A percentile compares a stretch with the other conserved stretches of the same genome.
phyloP scores from a whole-genome alignment of 2,888 invertebrate genomes.

The Steinernema scapterisci region DNA sequence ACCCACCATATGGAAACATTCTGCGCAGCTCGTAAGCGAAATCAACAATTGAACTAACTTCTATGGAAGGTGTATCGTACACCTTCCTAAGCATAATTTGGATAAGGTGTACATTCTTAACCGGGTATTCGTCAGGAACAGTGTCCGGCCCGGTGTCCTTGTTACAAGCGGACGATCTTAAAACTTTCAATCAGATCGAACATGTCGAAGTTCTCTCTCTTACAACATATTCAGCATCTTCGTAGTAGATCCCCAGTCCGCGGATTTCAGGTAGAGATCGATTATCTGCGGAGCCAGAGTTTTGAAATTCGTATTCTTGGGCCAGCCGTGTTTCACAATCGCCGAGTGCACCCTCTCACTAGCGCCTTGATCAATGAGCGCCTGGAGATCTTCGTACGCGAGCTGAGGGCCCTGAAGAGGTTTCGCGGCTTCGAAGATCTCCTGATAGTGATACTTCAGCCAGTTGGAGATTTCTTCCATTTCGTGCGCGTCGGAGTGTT shows the following conservation, averaged over 20 bases:
- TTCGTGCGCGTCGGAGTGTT: background rate
- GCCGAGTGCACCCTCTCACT: conserved; percentile 44
- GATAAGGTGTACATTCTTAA: conserved; percentile 51
- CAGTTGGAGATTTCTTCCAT: conserved; percentile 1
- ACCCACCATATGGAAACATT: conserved; percentile 50
- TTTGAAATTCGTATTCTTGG: conserved; percentile 47
- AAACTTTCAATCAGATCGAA: no score
- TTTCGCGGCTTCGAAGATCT: conserved; percentile 1
- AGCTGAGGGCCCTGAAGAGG: background rate
- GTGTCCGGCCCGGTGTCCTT: background rate
- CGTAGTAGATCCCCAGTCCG: conserved; percentile 49
- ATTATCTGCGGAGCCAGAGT: conserved; percentile 48
- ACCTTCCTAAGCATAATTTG: conserved; percentile 43
- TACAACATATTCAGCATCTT: conserved; percentile 47
- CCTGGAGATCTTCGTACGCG: conserved; percentile 42
- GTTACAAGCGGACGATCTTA: background rate
- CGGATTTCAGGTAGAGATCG: conserved; percentile 50
- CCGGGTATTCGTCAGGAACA: conserved; percentile 38
- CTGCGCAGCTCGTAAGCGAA: conserved; percentile 53
- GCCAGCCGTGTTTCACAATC: conserved; percentile 49
- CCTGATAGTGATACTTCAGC: conserved; percentile 14
- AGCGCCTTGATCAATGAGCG: conserved; percentile 45
- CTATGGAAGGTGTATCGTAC: conserved; percentile 32
- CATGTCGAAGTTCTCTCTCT: background rate
- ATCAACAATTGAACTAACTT: conserved; percentile 45